Conservation (phyloP, 2,113 vertebrate genomes). For the Muscicapa adusta region DNA sequence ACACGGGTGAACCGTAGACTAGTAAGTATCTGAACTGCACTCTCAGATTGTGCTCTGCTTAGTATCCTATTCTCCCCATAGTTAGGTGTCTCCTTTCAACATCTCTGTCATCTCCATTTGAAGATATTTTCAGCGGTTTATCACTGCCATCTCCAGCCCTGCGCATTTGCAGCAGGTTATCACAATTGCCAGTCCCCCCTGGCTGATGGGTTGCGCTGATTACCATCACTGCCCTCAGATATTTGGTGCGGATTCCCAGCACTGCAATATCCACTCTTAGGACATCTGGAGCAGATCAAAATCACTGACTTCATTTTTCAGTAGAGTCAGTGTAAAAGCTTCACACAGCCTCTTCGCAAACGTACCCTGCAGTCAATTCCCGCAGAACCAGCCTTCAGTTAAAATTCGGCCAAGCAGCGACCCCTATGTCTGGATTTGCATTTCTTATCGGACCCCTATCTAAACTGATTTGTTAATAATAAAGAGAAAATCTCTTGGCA, state of each 20-base stretch:
- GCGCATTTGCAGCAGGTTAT: slow-evolving; percentile 87
- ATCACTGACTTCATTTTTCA: slow-evolving; percentile 84
- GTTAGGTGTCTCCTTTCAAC: slow-evolving; percentile 70
- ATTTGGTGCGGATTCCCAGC: slow-evolving; percentile 83
- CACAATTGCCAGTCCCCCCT: slow-evolving; percentile 83
- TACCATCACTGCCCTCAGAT: slow-evolving; percentile 87
- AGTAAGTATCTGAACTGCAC: background rate
- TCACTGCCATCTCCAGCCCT: slow-evolving; percentile 79
- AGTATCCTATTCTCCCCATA: slow-evolving; percentile 36
- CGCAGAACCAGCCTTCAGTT: background rate
- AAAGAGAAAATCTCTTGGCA: slow-evolving; percentile 59
- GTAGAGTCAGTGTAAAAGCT: slow-evolving; percentile 80
- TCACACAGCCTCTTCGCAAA: slow-evolving; percentile 59
- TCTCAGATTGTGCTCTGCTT: slow-evolving; percentile 36
- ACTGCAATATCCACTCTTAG: slow-evolving; percentile 84
- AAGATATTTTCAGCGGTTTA: slow-evolving; percentile 70
- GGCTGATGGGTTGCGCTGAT: slow-evolving; percentile 85
- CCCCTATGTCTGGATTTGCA: slow-evolving; percentile 70
- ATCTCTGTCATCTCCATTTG: slow-evolving; percentile 70
- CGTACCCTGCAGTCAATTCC: slow-evolving; percentile 47
- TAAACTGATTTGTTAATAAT: slow-evolving; percentile 63
- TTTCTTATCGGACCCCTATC: slow-evolving; percentile 46
- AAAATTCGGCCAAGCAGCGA: slow-evolving; percentile 65
- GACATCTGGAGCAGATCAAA: slow-evolving; percentile 91
- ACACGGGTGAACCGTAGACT: background rate